Percentiles rank a stretch among this genome's conserved stretches.
Evolutionary conservation across 2,888 invertebrate genomes (phyloP).

Genomic region (Penaeus monodon): DNA sequence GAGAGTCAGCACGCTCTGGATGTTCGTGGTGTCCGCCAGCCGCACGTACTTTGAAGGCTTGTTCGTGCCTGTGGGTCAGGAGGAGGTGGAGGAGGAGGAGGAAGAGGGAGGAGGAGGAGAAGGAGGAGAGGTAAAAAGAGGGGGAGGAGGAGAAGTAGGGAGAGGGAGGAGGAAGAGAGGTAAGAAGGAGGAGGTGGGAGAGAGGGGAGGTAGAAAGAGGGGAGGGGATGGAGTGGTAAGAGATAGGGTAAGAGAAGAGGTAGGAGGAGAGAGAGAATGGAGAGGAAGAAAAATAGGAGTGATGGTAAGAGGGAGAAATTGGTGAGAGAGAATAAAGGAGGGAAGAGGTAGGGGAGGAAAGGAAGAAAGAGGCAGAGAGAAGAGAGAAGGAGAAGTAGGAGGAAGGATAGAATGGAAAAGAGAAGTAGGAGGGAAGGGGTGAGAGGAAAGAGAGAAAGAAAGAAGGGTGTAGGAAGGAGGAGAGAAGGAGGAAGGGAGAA

Average conservation of each 20-base stretch:
- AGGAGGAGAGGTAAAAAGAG: neutral
- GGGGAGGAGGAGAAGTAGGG: neutral
- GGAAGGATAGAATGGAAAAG: too few relatives aligned
- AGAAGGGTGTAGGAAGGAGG: too few relatives aligned
- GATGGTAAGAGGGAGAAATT: neutral
- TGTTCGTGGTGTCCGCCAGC: conserved; percentile 68
- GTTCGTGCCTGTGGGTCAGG: conserved; percentile 49
- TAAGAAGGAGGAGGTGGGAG: neutral
- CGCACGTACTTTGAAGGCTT: conserved; percentile 69
- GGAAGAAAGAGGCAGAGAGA: too few relatives aligned
- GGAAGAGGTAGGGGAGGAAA: too few relatives aligned
- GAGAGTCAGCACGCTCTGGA: conserved; percentile 68
- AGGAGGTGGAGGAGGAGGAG: neutral
- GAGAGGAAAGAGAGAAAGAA: too few relatives aligned
- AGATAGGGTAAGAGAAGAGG: neutral
- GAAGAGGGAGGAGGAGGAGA: neutral
- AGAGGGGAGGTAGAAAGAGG: neutral
- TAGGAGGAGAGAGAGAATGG: neutral
- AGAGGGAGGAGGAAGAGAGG: neutral
- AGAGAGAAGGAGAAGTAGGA: too few relatives aligned
- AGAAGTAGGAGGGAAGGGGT: too few relatives aligned
- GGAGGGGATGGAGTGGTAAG: neutral
- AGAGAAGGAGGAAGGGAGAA: too few relatives aligned
- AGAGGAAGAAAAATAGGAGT: neutral
- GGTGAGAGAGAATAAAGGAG: too few relatives aligned